A percentile compares a stretch with the other conserved stretches of the same genome.
Evolutionary conservation across 2,797 vertebrate species (phyloP).

Genomic region (Schizopygopsis pylzovi): DNA sequence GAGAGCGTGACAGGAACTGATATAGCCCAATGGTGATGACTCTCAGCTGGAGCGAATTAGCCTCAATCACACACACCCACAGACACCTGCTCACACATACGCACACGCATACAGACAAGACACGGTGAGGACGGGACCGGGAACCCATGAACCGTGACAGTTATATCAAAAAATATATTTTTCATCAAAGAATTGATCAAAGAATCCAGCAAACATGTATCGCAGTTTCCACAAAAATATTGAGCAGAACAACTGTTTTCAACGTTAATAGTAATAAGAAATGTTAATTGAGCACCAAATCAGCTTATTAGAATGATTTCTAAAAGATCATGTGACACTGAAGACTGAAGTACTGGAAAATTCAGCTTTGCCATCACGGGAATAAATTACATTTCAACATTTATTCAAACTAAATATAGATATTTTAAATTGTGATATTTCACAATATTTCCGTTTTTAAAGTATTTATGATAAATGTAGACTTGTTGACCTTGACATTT

Average conservation of each 20-base stretch:
- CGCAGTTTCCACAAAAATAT: not conserved
- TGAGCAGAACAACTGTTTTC: not conserved
- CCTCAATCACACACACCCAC: too few relatives aligned
- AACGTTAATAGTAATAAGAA: not conserved
- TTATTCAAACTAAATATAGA: not conserved
- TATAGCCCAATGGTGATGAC: too few relatives aligned
- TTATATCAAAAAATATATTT: not conserved
- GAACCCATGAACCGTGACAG: too few relatives aligned
- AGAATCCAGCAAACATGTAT: not conserved
- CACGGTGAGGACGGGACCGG: too few relatives aligned
- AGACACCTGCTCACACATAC: too few relatives aligned
- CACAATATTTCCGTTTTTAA: not conserved
- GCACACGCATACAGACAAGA: too few relatives aligned
- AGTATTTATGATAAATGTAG: not conserved
- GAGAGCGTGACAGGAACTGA: too few relatives aligned
- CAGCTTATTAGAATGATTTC: not conserved
- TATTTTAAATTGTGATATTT: not conserved
- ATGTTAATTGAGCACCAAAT: not conserved
- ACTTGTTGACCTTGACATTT: too few relatives aligned
- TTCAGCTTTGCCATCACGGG: not conserved
- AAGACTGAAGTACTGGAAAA: not conserved
- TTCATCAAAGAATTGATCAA: not conserved
- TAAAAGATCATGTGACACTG: not conserved
- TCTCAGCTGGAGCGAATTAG: too few relatives aligned
- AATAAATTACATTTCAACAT: not conserved